phyloP scores from a whole-genome alignment of 2,888 invertebrate species.

The Parnassius glacialis region DNA sequence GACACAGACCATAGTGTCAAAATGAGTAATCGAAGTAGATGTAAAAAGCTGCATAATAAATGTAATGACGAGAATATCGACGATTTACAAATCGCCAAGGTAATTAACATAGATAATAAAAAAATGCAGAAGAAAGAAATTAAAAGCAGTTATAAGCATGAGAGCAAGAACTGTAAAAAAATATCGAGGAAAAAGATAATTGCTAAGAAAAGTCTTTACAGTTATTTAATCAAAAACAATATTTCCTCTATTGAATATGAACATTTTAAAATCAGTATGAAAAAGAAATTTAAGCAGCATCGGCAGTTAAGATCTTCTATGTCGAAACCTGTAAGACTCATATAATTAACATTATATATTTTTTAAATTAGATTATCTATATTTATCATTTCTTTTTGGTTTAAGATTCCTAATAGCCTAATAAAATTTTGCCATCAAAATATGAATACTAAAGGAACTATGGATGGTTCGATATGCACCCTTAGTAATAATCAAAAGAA shows the following conservation, averaged over 20 bases:
- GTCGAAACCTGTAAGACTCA: constrained; percentile 52
- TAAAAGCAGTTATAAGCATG: constrained; percentile 5
- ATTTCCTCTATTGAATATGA: constrained; percentile 7
- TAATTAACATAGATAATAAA: constrained; percentile 1
- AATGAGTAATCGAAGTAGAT: constrained; percentile 4
- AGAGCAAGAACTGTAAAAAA: constrained; percentile 7
- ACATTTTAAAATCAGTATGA: constrained; percentile 31
- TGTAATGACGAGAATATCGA: constrained; percentile 2
- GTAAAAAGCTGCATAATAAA: constrained; percentile 8
- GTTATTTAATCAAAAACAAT: constrained; percentile 20
- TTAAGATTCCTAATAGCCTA: constrained; percentile 60
- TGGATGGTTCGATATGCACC: constrained; percentile 2
- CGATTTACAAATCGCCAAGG: neutral
- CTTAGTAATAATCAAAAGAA: constrained; percentile 5
- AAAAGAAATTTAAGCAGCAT: constrained; percentile 32
- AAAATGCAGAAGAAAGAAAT: constrained; percentile 1
- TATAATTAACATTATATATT: neutral
- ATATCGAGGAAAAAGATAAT: constrained; percentile 11
- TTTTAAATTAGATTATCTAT: constrained; percentile 1
- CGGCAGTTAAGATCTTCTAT: constrained; percentile 33
- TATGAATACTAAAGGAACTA: constrained; percentile 29
- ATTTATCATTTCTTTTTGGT: constrained; percentile 21
- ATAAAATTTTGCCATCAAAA: constrained; percentile 51
- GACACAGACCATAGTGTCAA: constrained; percentile 23
- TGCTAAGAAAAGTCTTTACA: constrained; percentile 15